Conservation (phyloP, 2,113 vertebrate species). For the Vidua chalybeata region DNA sequence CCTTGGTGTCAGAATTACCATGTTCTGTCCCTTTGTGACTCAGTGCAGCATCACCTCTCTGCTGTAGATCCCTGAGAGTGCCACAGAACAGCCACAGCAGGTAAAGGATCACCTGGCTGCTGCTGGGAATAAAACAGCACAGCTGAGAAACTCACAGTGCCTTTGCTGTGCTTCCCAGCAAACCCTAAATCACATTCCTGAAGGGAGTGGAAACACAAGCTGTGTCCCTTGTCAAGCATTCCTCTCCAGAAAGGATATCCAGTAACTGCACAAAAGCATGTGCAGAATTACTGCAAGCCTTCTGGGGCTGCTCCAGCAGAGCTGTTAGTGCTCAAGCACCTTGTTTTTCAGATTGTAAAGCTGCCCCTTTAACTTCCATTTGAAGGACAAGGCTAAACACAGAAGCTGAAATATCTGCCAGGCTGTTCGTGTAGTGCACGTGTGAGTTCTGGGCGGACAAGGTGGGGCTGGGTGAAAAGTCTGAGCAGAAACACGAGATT, state of each 20-base stretch:
- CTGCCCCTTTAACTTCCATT: conserved; percentile 11
- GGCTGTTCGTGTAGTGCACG: neutral
- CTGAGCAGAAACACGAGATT: neutral
- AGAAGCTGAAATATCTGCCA: conserved; percentile 5
- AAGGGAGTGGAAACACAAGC: conserved; percentile 2
- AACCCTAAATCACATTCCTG: conserved; percentile 58
- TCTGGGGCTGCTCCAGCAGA: conserved; percentile 35
- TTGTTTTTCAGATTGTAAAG: conserved; percentile 61
- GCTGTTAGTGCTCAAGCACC: conserved; percentile 25
- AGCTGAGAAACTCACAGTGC: neutral
- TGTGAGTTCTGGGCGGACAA: neutral
- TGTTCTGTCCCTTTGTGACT: neutral
- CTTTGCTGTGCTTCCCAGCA: conserved; percentile 38
- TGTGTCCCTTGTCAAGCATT: conserved; percentile 60
- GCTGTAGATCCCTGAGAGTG: neutral
- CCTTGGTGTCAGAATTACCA: neutral
- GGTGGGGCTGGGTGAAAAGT: neutral
- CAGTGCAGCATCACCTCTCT: neutral
- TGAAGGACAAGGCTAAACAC: conserved; percentile 40
- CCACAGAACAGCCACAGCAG: neutral
- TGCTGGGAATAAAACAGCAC: neutral
- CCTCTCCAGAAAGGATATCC: conserved; percentile 50
- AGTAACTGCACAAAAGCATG: conserved; percentile 50
- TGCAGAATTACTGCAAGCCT: conserved; percentile 46
- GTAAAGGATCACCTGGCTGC: neutral